Conservation (phyloP, 2,797 vertebrate species). For the Dermochelys coriacea region DNA sequence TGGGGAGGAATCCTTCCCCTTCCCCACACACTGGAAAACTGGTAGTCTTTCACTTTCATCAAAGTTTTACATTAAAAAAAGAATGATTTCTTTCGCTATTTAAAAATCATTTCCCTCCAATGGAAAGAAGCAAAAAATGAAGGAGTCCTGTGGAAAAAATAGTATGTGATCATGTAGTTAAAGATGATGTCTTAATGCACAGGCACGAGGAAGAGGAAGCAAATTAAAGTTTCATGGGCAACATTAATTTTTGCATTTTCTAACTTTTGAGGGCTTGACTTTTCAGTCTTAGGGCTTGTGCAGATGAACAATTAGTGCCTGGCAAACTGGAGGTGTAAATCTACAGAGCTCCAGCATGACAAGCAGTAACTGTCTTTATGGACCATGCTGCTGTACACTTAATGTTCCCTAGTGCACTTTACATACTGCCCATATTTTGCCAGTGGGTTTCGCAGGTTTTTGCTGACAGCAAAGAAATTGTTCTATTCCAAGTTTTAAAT, state of each 20-base stretch:
- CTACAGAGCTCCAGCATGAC: no score
- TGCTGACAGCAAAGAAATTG: neutral
- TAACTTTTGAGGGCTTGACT: neutral
- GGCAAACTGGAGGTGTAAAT: no score
- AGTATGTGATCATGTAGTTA: neutral
- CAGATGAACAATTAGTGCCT: no score
- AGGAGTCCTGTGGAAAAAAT: neutral
- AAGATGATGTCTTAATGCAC: neutral
- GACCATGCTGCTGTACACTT: no score
- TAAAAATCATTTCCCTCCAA: neutral
- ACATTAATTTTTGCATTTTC: neutral
- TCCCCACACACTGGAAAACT: neutral
- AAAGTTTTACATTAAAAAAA: neutral
- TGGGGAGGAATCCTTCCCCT: neutral
- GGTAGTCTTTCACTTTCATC: neutral
- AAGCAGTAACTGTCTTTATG: no score
- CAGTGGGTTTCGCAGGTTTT: neutral
- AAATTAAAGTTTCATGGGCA: neutral
- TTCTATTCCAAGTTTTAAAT: neutral
- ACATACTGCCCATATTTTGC: neutral
- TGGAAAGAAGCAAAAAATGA: neutral
- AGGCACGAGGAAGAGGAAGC: neutral
- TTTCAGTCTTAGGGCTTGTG: neutral
- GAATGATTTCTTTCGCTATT: neutral
- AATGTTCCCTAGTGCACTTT: no score